Evolutionary conservation across 37 sponge, comb jelly and placozoan genomes (phyloP), one percentile per base, ranked within the genome.

Genomic region (Tethya wilhelma): DNA sequence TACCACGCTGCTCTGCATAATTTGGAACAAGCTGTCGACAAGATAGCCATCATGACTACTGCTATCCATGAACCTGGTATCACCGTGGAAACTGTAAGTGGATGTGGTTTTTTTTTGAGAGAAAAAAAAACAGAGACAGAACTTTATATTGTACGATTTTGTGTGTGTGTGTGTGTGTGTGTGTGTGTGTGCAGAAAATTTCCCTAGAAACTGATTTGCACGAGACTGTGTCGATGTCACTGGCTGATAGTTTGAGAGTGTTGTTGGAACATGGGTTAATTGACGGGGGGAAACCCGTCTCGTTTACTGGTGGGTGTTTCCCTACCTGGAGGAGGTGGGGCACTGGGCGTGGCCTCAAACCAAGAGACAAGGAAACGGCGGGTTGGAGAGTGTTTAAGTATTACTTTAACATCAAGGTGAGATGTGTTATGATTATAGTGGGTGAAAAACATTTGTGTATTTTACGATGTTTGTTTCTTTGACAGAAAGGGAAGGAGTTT

Each of bases 191-290:
- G 2, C 80, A 80, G 70, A 30, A 38, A 11, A 38, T 81, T 9
- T 63, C 82, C 45, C 29, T 88, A 63, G 88, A 88, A 64, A 69
- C 64, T 8, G 83, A 81, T 4, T 65, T 88, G 2, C 83, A 88
- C 69, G 88, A 88, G 59, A 75, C 74, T 4, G 88, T 88, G 8
- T 81, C 82, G 2, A 88, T 88, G 88, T 32, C 30, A 19, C 77
- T 88, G 22, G 76, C 88, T 14, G 88, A 88, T 32, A 57, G 73
- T 60, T 58, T 88, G 23, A 26, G 82, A 9, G 53, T 74, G 1
- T 42, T 88, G 39, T 29, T 88, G 45, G 88, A 88, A 44, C 80
- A 80, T 19, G 80, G 80, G 6, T 59, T 80, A 19, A 25, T 69
- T 4, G 43, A 44, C n/a, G 26, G 39, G 2, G 80, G 80, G 2